Conservation (phyloP, 2,113 vertebrate genomes). For the Hyperopisus bebe region DNA sequence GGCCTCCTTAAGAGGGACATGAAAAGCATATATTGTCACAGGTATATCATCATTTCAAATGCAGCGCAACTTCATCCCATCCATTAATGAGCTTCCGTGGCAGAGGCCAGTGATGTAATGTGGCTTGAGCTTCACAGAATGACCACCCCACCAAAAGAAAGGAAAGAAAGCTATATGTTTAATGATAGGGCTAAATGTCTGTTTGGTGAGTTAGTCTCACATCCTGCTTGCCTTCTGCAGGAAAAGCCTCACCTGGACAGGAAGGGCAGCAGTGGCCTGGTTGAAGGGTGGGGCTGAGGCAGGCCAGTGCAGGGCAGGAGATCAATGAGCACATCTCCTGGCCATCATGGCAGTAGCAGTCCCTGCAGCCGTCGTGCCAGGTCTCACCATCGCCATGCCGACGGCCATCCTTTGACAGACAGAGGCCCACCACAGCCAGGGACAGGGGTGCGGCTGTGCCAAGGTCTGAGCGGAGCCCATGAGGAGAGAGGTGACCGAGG, state of each 20-base stretch:
- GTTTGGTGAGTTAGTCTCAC: neutral
- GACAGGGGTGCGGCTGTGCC: conserved; percentile 49
- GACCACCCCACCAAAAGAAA: neutral
- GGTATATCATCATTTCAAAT: neutral
- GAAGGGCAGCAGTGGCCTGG: conserved; percentile 79
- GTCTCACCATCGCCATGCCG: conserved; percentile 76
- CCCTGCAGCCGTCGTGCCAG: conserved; percentile 83
- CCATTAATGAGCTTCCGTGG: neutral
- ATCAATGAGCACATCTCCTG: conserved; percentile 85
- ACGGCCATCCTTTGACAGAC: conserved; percentile 78
- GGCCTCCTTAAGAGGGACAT: conserved; percentile 60
- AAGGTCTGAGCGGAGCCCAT: conserved; percentile 32
- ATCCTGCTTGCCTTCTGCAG: neutral
- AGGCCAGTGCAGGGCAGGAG: conserved; percentile 75
- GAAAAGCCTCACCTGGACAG: conserved; percentile 65
- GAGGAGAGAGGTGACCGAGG: neutral
- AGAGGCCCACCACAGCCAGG: conserved; percentile 64
- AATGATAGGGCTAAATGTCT: neutral
- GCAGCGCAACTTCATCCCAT: neutral
- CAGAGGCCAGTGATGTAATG: neutral
- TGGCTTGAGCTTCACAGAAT: neutral
- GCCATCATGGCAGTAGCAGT: conserved; percentile 76
- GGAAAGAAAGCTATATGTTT: neutral
- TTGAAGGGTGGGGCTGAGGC: conserved; percentile 71
- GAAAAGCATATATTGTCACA: neutral